phyloP scores from a whole-genome alignment of 2,113 vertebrate genomes.

The Heterotis niloticus region DNA sequence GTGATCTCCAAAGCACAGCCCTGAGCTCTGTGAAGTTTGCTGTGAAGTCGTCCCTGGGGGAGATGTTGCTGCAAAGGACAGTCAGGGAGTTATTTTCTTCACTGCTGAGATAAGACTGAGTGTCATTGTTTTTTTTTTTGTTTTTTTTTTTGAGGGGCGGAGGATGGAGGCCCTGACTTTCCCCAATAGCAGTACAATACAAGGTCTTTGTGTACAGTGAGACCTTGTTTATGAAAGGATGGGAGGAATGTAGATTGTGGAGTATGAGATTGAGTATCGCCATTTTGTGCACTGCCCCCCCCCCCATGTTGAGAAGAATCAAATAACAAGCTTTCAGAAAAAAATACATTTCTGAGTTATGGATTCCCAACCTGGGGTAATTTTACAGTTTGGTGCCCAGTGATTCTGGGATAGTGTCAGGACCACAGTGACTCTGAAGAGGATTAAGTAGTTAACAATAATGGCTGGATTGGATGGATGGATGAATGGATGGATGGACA shows the following conservation, averaged over 20 bases:
- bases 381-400: too few relatives aligned
- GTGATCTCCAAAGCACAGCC: not conserved
- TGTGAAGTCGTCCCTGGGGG: not conserved
- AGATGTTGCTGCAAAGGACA: not conserved
- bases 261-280: too few relatives aligned
- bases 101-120: conserved; percentile 6
- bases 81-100: not conserved
- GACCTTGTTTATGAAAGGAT: not conserved
- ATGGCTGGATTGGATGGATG: too few relatives aligned
- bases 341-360: too few relatives aligned
- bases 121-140: not conserved
- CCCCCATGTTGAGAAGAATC: too few relatives aligned
- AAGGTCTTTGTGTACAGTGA: conserved; percentile 15
- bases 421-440: too few relatives aligned
- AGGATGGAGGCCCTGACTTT: not conserved
- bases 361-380: too few relatives aligned
- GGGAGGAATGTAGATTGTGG: not conserved
- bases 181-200: not conserved
- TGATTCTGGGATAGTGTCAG: too few relatives aligned
- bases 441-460: too few relatives aligned
- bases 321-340: too few relatives aligned
- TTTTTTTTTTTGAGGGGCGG: not conserved
- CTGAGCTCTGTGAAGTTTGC: not conserved
- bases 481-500: too few relatives aligned
- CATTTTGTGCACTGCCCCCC: not conserved